These are phyloP conservation scores for Pyrochroa serraticornis DNA, from an alignment of 2,888 invertebrate species.

Conservation along the genomic window DNA sequence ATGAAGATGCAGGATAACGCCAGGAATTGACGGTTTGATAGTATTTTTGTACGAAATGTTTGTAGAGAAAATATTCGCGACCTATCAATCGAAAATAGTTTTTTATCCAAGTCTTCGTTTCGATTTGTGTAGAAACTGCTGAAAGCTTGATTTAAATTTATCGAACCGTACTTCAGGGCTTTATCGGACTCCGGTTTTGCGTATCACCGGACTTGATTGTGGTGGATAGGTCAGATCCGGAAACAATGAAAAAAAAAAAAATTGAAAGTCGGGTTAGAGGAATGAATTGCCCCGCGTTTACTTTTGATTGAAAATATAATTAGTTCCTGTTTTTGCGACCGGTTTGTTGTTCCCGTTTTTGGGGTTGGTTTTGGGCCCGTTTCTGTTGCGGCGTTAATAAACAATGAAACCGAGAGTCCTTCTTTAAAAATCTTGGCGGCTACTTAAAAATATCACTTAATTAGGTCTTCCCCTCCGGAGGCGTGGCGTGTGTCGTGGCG, in stretches of 20 bases:
- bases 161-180: constrained; percentile 29
- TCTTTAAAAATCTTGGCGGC: constrained; percentile 58
- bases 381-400: constrained; percentile 25
- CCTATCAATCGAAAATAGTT: no score
- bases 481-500: constrained; percentile 49
- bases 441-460: constrained; percentile 59
- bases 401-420: constrained; percentile 46
- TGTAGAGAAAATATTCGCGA: no score
- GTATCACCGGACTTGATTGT: background rate
- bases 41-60: no score
- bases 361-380: background rate
- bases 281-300: constrained; percentile 2
- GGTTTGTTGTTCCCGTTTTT: background rate
- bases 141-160: constrained; percentile 28
- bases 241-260: constrained; percentile 7
- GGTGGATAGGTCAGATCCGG: constrained; percentile 1
- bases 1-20: no score
- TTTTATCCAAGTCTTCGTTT: background rate
- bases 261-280: background rate
- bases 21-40: no score
- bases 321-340: background rate
- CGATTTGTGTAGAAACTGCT: constrained; percentile 13
- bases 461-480: constrained; percentile 54
- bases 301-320: background rate
- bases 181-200: constrained; percentile 22